Base-by-base conservation (phyloP, 2,797 vertebrate species). In the Enteromius paludinosus region DNA sequence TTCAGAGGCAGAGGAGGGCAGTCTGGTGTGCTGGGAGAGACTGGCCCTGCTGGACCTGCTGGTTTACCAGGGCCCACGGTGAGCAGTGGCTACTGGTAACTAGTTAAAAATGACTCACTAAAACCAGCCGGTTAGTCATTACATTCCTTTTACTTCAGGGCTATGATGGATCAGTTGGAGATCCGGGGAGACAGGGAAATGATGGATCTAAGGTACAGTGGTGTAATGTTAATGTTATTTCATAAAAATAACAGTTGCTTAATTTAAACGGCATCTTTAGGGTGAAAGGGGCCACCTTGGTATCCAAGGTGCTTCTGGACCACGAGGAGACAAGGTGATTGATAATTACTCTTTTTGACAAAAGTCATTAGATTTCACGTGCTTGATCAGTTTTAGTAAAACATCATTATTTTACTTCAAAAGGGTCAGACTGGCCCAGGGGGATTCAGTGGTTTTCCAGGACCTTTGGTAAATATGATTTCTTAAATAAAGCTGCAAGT, bases 401-500 rank as follows among this genome's bases (percentile, higher is more conserved):
- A 49, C 2, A 25, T 4, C 4, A 30, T 54, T 71, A 20, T 80
- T 84, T 56, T 38, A 84, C 59, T 25, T 83, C 5, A 76, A 71
- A 84, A 95, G 94, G 95, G 95, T 88, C 92, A 92, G 59, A 78
- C 81, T 68, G 94, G 94, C 56, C 93, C 85, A 78, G 45, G 45
- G 11, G 94, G 94, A 76, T 95, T 95, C 90, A 86, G 88, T 84
- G 94, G 93, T 33, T 38, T 92, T 43, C 92, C 93, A 64, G 95
- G 95, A 73, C 87, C 89, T 66, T 77, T 92, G 91, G 95, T 96
- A 90, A 93, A 92, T 64, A 17, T 69, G 8, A 28, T 49, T 17
- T 17, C 9, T 52, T 30, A 30, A 30, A 30, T 10, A 23, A 9
- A 65, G 6, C 7, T 62, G 61, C 6, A 30, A 62, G 70, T 52